Conservation (phyloP, 2,888 invertebrate species). For the Podabrus alpinus region DNA sequence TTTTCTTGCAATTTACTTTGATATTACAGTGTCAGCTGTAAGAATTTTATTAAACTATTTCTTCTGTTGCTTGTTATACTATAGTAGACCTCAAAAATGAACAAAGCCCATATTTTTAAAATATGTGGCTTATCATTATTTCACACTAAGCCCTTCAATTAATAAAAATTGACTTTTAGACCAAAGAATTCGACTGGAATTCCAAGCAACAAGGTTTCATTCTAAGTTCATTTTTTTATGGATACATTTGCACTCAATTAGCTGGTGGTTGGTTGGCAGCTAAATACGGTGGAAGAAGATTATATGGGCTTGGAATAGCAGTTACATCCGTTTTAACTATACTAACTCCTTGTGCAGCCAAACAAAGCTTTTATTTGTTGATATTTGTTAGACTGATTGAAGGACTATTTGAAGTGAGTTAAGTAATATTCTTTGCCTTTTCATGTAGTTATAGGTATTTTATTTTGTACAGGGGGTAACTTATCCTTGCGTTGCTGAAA, state of each 20-base stretch:
- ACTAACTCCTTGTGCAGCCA: conserved; percentile 79
- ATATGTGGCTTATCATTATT: no score
- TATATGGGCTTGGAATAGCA: conserved; percentile 78
- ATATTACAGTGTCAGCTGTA: no score
- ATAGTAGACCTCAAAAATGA: no score
- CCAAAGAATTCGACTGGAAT: conserved; percentile 80
- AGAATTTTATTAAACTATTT: no score
- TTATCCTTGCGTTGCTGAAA: conserved; percentile 79
- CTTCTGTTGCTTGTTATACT: no score
- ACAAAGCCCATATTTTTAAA: no score
- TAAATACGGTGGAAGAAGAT: conserved; percentile 82
- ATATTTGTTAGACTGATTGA: conserved; percentile 65
- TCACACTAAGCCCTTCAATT: no score
- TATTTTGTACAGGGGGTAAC: conserved; percentile 66
- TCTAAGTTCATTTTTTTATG: conserved; percentile 87
- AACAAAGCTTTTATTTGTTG: conserved; percentile 70
- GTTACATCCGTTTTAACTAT: conserved; percentile 79
- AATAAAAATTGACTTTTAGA: conserved; percentile 54
- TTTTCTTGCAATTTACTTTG: no score
- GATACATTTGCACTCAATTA: conserved; percentile 83
- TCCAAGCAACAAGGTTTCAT: conserved; percentile 76
- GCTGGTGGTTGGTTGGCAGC: conserved; percentile 84
- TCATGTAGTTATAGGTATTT: no score
- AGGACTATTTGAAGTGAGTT: conserved; percentile 46
- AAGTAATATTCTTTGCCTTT: not conserved